Evolutionary conservation across 1,140 invertebrate species (phyloP).

Genomic region (Sitodiplosis mosellana): DNA sequence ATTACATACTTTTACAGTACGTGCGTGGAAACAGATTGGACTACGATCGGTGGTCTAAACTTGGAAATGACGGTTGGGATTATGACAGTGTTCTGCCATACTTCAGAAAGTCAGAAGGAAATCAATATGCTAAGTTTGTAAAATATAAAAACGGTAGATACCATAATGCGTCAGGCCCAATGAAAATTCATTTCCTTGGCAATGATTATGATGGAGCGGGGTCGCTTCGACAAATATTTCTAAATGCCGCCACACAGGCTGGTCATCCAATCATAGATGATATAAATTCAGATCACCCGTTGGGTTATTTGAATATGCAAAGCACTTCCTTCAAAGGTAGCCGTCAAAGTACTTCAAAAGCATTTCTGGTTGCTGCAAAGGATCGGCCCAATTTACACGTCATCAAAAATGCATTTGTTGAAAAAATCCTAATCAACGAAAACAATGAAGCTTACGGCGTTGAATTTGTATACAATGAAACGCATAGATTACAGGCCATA

Average conservation of each 20-base stretch:
- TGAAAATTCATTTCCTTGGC: conserved; percentile 36
- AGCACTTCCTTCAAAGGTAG: conserved; percentile 69
- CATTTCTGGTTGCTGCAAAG: conserved; percentile 52
- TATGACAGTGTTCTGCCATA: conserved; percentile 71
- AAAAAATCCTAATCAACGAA: conserved; percentile 53
- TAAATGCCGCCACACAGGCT: neutral
- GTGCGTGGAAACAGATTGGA: conserved; percentile 65
- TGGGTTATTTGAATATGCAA: conserved; percentile 49
- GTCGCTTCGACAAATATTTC: neutral
- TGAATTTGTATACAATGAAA: conserved; percentile 51
- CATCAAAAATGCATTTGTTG: conserved; percentile 53
- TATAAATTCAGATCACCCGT: conserved; percentile 51
- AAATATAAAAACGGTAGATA: conserved; percentile 22
- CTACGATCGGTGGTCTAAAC: conserved; percentile 61
- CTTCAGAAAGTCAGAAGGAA: conserved; percentile 56
- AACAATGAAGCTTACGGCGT: conserved; percentile 53
- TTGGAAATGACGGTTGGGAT: conserved; percentile 56
- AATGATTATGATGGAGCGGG: conserved; percentile 40
- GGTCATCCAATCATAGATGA: conserved; percentile 35
- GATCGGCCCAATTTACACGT: conserved; percentile 49
- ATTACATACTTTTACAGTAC: too few relatives aligned
- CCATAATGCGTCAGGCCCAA: conserved; percentile 4
- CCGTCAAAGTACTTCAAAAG: conserved; percentile 51
- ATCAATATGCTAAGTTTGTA: conserved; percentile 23
- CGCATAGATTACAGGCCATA: conserved; percentile 20